Conservation (phyloP, 2,888 invertebrate genomes). For the Agriopis marginaria region DNA sequence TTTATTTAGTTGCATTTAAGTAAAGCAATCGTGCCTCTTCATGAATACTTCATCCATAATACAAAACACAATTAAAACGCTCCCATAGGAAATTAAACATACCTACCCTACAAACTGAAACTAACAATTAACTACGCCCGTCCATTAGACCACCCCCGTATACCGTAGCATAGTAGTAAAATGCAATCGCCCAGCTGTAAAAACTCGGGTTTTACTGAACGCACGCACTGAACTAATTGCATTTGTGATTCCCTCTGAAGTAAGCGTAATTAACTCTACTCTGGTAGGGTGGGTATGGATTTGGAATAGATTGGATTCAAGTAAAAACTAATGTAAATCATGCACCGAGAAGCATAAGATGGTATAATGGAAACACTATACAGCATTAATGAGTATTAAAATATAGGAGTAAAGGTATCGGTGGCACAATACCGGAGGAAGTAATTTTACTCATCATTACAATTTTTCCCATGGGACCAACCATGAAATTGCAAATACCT, state of each 20-base stretch:
- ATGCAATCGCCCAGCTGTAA: slow-evolving; percentile 47
- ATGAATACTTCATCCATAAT: background rate
- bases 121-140: slow-evolving; percentile 28
- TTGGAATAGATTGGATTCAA: background rate
- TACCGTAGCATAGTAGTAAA: slow-evolving; percentile 45
- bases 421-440: too few species aligned
- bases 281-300: slow-evolving; percentile 4
- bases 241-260: slow-evolving; percentile 79
- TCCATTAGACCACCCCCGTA: slow-evolving; percentile 38
- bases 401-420: too few species aligned
- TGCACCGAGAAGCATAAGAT: background rate
- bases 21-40: background rate
- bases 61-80: background rate
- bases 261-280: slow-evolving; percentile 71
- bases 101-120: background rate
- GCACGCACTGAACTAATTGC: slow-evolving; percentile 77
- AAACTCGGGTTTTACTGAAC: slow-evolving; percentile 57
- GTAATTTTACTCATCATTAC: too few species aligned
- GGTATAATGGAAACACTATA: too few species aligned
- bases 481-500: too few species aligned
- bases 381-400: too few species aligned
- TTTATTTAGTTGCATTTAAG: background rate
- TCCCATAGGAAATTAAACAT: slow-evolving; percentile 19
- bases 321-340: background rate
- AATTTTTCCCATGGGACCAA: too few species aligned